Evolutionary conservation across 2,888 invertebrate species (phyloP).

Genomic region (Perizoma flavofasciatum): DNA sequence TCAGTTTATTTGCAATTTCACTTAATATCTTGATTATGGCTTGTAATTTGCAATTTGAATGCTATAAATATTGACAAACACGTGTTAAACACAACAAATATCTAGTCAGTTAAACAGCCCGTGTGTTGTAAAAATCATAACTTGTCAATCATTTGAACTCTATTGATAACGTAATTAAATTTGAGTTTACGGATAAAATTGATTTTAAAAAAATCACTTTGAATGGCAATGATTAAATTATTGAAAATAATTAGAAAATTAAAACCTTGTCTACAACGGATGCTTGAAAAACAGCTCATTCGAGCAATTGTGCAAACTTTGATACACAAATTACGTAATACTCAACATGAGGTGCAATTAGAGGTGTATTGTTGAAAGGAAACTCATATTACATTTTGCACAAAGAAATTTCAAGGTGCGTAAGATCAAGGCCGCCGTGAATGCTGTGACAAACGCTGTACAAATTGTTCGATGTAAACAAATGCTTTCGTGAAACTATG

Average conservation of each 20-base stretch:
- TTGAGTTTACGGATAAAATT: too few relatives aligned
- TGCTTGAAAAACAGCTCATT: constrained; percentile 19
- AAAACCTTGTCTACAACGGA: constrained; percentile 21
- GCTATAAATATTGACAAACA: neutral
- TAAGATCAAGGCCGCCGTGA: constrained; percentile 19
- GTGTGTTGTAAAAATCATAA: neutral
- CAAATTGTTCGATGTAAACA: constrained; percentile 13
- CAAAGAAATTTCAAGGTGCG: constrained; percentile 18
- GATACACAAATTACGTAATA: constrained; percentile 21
- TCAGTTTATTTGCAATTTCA: too few relatives aligned
- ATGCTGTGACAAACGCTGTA: constrained; percentile 12
- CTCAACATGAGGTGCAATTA: neutral
- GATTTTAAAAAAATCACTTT: neutral
- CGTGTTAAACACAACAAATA: neutral
- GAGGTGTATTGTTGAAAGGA: constrained; percentile 5
- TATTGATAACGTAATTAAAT: too few relatives aligned
- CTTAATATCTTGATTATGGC: too few relatives aligned
- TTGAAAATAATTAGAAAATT: constrained; percentile 14
- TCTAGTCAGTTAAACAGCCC: neutral
- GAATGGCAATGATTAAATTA: constrained; percentile 7
- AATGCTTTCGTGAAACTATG: constrained; percentile 14
- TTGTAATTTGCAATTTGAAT: neutral
- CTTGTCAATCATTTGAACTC: too few relatives aligned
- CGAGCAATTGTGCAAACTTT: constrained; percentile 36
- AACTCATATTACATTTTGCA: neutral